Conservation (phyloP, 2,113 vertebrate genomes). For the Lepidothrix coronata region DNA sequence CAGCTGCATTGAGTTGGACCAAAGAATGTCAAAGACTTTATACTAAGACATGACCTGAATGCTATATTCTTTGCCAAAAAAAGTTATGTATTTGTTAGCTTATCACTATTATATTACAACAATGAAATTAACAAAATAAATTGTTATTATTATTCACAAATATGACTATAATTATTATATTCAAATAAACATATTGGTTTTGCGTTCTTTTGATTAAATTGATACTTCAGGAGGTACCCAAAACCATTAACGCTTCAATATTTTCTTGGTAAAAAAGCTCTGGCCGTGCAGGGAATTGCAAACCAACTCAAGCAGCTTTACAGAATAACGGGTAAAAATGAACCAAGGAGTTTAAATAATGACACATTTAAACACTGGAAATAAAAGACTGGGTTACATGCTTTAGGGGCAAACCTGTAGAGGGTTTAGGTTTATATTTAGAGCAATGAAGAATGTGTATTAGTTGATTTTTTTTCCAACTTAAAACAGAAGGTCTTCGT, state of each 20-base stretch:
- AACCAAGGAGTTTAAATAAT: not conserved
- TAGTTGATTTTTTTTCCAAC: not conserved
- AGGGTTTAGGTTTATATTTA: not conserved
- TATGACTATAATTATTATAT: not conserved
- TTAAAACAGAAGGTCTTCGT: not conserved
- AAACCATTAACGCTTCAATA: not conserved
- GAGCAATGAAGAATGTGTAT: not conserved
- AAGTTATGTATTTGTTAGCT: not conserved
- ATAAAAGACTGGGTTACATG: not conserved
- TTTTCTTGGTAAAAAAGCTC: not conserved
- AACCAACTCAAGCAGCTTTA: not conserved
- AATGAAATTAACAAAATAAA: not conserved
- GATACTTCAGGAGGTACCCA: not conserved
- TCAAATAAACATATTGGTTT: not conserved
- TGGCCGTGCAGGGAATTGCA: not conserved
- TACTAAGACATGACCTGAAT: not conserved
- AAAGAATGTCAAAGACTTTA: not conserved
- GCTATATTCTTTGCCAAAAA: not conserved
- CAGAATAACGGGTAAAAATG: not conserved
- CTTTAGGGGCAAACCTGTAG: not conserved
- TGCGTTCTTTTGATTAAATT: not conserved
- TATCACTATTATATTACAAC: not conserved
- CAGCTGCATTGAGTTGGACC: not conserved
- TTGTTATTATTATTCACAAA: not conserved
- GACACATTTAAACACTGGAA: fast-evolving